A percentile compares a stretch with the other conserved stretches of the same genome.
phyloP scores from a whole-genome alignment of 1,140 invertebrate species.

The Dendrolimus kikuchii region DNA sequence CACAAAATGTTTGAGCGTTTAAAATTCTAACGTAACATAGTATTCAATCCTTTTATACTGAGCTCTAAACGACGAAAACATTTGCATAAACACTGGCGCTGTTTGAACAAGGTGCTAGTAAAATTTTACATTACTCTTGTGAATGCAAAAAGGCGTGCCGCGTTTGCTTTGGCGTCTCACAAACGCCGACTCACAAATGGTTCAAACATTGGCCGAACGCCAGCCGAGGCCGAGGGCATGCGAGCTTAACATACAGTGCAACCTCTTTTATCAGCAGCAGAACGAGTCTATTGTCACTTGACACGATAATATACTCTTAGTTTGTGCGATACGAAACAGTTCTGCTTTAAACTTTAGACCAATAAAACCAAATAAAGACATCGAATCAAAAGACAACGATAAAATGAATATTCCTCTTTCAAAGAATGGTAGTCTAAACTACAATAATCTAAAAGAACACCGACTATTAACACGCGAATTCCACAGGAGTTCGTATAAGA shows the following conservation, averaged over 20 bases:
- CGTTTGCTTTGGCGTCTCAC: conserved; percentile 22
- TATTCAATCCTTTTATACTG: not conserved
- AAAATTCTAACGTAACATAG: too few relatives aligned
- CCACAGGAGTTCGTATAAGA: too few relatives aligned
- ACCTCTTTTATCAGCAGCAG: conserved; percentile 16
- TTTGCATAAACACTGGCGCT: conserved; percentile 7
- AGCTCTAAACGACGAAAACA: conserved; percentile 5
- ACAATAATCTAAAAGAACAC: too few relatives aligned
- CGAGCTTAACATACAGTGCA: conserved; percentile 21
- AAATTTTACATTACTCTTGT: conserved; percentile 14
- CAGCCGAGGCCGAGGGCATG: conserved; percentile 12
- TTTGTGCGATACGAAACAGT: not conserved
- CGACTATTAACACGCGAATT: too few relatives aligned
- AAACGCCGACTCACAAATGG: conserved; percentile 17
- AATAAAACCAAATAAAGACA: too few relatives aligned
- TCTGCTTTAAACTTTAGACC: too few relatives aligned
- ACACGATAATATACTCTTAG: not conserved
- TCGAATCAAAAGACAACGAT: too few relatives aligned
- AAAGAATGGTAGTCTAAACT: too few relatives aligned
- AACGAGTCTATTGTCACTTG: not conserved
- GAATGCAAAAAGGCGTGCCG: conserved; percentile 20
- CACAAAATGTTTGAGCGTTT: too few relatives aligned
- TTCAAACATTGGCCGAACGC: conserved; percentile 28
- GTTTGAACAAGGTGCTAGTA: conserved; percentile 15
- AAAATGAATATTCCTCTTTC: too few relatives aligned